These are phyloP conservation scores for Acipenser oxyrinchus DNA, from an alignment of 2,797 vertebrate genomes.

Conservation along the genomic window DNA sequence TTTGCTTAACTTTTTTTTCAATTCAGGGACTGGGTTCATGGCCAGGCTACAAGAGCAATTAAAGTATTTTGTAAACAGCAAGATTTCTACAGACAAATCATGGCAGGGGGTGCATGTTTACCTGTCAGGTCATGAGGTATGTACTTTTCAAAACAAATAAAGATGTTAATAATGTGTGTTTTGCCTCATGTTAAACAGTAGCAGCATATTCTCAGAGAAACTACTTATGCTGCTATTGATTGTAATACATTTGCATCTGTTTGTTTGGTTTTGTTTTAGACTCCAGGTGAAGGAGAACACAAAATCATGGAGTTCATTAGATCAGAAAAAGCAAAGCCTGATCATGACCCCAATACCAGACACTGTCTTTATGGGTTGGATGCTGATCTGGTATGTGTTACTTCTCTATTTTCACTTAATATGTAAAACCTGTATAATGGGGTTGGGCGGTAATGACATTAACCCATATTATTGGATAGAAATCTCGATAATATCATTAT, in stretches of 20 bases:
- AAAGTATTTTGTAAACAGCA: constrained; percentile 94
- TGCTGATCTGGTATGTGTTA: constrained; percentile 83
- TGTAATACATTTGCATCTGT: background rate
- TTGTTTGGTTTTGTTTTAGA: constrained; percentile 48
- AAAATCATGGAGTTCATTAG: constrained; percentile 99
- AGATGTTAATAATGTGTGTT: background rate
- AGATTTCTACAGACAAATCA: constrained; percentile 84
- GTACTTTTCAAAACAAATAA: constrained; percentile 22
- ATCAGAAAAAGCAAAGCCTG: constrained; percentile 75
- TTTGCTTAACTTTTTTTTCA: constrained; percentile 24
- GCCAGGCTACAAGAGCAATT: constrained; percentile 89
- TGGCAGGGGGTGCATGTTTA: constrained; percentile 89
- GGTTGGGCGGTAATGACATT: background rate
- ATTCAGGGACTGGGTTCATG: constrained; percentile 93
- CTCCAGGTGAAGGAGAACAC: constrained; percentile 95
- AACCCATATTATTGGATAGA: background rate
- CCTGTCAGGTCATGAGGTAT: constrained; percentile 94
- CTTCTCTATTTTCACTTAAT: background rate
- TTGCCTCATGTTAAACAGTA: background rate
- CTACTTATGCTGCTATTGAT: background rate
- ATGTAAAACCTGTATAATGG: background rate
- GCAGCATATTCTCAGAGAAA: too few relatives aligned
- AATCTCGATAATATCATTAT: background rate
- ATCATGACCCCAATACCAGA: constrained; percentile 86
- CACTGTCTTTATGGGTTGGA: constrained; percentile 98